Percentiles rank a stretch among this genome's conserved stretches.
phyloP scores from a whole-genome alignment of 1,140 invertebrate genomes.

The Pissodes strobi region DNA sequence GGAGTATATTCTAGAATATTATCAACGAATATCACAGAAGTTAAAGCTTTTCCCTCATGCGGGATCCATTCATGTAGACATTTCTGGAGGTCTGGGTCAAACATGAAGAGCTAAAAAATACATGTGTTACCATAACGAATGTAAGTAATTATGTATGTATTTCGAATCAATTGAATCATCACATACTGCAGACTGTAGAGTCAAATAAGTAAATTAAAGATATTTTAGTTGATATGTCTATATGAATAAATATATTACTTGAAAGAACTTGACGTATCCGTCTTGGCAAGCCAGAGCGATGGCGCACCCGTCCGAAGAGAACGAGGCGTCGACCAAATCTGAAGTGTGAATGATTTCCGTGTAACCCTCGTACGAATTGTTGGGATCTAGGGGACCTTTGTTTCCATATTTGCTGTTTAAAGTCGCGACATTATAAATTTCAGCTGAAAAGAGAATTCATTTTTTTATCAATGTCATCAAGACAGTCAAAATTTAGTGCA shows the following conservation, averaged over 20 bases:
- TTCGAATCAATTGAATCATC: no score
- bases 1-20: slow-evolving; percentile 81
- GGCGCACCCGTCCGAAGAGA: slow-evolving; percentile 92
- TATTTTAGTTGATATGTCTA: no score
- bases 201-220: no score
- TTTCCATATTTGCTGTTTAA: slow-evolving; percentile 59
- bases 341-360: slow-evolving; percentile 70
- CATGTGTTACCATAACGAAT: no score
- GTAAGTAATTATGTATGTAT: no score
- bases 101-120: slow-evolving; percentile 74
- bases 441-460: slow-evolving; percentile 59
- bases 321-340: slow-evolving; percentile 82
- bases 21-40: slow-evolving; percentile 88
- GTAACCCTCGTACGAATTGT: slow-evolving; percentile 61
- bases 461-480: slow-evolving; percentile 15
- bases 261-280: slow-evolving; percentile 90
- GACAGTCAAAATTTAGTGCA: neutral
- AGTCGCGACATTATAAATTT: slow-evolving; percentile 66
- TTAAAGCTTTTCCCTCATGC: slow-evolving; percentile 82
- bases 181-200: no score
- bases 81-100: slow-evolving; percentile 66
- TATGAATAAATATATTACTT: slow-evolving; percentile 64
- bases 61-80: slow-evolving; percentile 91
- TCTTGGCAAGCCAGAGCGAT: slow-evolving; percentile 86
- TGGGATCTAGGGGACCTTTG: slow-evolving; percentile 56